Evolutionary conservation across 2,113 vertebrate species (phyloP).

Genomic region (Ceyx melanurus): DNA sequence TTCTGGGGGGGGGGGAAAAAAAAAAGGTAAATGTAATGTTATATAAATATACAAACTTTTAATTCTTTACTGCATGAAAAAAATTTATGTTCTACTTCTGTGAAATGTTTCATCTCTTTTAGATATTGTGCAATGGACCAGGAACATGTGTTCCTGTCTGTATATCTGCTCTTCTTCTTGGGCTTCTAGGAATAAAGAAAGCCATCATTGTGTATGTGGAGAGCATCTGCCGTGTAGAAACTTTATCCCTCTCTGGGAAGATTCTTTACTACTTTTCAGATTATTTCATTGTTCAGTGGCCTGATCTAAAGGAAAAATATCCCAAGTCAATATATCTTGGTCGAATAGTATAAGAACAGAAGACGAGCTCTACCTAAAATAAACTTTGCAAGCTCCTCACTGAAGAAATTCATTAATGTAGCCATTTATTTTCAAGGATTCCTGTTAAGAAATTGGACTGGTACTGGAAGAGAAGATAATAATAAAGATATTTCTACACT

Average conservation of each 20-base stretch:
- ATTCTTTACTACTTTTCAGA: constrained; percentile 88
- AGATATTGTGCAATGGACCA: constrained; percentile 96
- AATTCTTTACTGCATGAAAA: neutral
- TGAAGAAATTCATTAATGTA: neutral
- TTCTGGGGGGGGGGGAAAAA: neutral
- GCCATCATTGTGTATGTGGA: constrained; percentile 90
- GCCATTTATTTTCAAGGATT: neutral
- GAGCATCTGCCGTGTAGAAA: constrained; percentile 93
- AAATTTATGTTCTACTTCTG: neutral
- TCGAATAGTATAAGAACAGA: constrained; percentile 82
- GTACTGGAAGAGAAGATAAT: neutral
- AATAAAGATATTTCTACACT: neutral
- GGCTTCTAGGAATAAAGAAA: constrained; percentile 87
- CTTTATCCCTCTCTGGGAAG: constrained; percentile 88
- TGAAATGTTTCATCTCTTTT: constrained; percentile 53
- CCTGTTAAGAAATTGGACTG: neutral
- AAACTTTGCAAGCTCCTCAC: neutral
- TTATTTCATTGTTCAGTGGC: constrained; percentile 95
- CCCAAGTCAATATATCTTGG: constrained; percentile 90
- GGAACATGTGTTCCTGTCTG: constrained; percentile 94
- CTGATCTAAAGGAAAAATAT: constrained; percentile 85
- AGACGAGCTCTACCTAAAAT: neutral
- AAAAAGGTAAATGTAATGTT: neutral
- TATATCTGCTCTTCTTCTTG: constrained; percentile 84
- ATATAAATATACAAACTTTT: neutral